Base-by-base conservation (phyloP, 2,113 vertebrate genomes). In the Spea bombifrons region DNA sequence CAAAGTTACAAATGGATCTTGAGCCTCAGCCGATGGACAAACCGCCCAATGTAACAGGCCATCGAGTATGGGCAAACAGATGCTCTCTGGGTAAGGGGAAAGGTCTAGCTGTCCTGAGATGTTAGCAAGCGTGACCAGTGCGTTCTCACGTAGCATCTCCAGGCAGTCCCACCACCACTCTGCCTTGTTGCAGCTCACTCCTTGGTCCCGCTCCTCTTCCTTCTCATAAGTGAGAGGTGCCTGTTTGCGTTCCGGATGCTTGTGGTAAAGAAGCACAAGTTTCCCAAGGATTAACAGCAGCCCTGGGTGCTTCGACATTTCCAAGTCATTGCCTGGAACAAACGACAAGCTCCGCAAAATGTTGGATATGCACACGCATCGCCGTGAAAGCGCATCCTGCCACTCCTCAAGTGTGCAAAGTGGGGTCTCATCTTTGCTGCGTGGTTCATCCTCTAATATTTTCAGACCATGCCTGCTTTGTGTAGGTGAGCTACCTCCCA, bases 91-190 rank as follows among this genome's bases (percentile, higher is more conserved):
- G 89, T 98, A 99, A 2, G 96, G 86, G 55, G 97, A 99, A 80
- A 99, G 94, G 91, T 99, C 96, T 84, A 99, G 91, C 85, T 99
- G 96, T 82, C 97, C 97, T 72, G 97, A 98, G 92, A 99, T 97
- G 87, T 99, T 99, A 78, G 97, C 96, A 86, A 99, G 87, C 0
- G 97, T 99, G 88, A 99, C 97, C 92, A 99, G 86, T 0, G 96
- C 96, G 84, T 99, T 99, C 87, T 99, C 97, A 80, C 97, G 93
- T 83, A 99, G 94, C 86, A 96, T 93, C 88, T 96, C 96, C 92
- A 99, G 90, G 90, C 96, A 98, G 94, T 99, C 97, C 97, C 97
- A 99, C 97, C 96, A 99, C 97, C 97, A 99, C 86, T 99, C 97
- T 46, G 97, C 96, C 86, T 94, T 95, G 89, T 96, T 95, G 81